phyloP scores from a whole-genome alignment of 2,888 invertebrate genomes.

The Drosophila meridionalis region DNA sequence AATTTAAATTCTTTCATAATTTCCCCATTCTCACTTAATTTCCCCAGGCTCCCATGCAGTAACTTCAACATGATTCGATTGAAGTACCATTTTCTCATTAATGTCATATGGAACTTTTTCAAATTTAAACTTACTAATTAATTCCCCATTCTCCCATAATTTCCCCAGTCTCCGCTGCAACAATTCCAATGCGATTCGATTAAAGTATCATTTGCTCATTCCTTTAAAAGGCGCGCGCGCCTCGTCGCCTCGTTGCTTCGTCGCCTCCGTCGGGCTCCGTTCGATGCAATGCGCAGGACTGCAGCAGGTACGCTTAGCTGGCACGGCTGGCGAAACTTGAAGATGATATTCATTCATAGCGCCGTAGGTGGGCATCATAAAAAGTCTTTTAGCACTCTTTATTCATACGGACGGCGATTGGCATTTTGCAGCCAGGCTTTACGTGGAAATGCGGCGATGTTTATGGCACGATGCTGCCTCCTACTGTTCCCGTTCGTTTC shows the following conservation, averaged over 20 bases:
- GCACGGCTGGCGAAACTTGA: conserved; percentile 24
- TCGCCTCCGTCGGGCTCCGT: no score
- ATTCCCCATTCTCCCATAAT: not conserved
- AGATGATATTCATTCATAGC: conserved; percentile 75
- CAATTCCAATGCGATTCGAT: not conserved
- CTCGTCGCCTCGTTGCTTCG: not conserved
- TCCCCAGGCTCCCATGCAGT: no score
- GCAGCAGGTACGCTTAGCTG: conserved; percentile 34
- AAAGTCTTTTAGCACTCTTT: conserved; percentile 79
- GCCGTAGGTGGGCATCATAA: conserved; percentile 79
- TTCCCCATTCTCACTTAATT: not conserved
- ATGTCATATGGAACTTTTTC: not conserved
- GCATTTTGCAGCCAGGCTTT: conserved; percentile 43
- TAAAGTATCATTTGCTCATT: conserved; percentile 27
- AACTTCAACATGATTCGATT: not conserved
- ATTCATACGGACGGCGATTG: conserved; percentile 60
- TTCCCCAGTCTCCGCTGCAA: no score
- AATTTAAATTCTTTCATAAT: not conserved
- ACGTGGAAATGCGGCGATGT: conserved; percentile 64
- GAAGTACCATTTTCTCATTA: conserved; percentile 12
- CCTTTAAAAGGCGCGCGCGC: conserved; percentile 27
- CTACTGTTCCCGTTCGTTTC: conserved; percentile 55
- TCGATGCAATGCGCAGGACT: not conserved
- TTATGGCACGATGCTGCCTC: conserved; percentile 64
- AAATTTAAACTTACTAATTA: not conserved